Conservation (phyloP, 2,888 invertebrate species). For the Drepanosiphum platanoidis region DNA sequence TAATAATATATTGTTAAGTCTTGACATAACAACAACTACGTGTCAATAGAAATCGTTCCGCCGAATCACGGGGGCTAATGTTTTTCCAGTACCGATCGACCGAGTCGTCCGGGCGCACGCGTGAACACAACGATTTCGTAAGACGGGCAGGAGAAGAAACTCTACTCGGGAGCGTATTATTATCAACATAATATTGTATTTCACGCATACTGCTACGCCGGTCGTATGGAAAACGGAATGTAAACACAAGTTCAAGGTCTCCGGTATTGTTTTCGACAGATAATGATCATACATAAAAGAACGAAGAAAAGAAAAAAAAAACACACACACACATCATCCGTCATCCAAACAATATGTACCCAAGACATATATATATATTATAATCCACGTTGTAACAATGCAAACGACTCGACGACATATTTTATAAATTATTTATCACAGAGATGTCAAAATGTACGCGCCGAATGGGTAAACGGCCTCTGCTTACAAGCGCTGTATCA, state of each 20-base stretch:
- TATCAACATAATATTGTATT: constrained; percentile 21
- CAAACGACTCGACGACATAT: background rate
- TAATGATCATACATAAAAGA: constrained; percentile 8
- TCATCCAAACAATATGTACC: background rate
- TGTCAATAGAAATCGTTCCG: background rate
- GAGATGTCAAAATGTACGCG: constrained; percentile 16
- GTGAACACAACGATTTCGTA: constrained; percentile 10
- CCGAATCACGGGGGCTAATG: background rate
- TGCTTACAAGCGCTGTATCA: background rate
- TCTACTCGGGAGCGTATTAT: background rate
- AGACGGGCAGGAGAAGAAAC: background rate
- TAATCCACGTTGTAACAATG: too few species aligned
- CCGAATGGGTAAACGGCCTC: constrained; percentile 27
- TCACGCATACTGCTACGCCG: background rate
- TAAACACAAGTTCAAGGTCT: constrained; percentile 58
- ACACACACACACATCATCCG: too few species aligned
- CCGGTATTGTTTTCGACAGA: background rate
- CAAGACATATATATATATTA: background rate
- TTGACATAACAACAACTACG: too few species aligned
- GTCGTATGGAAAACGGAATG: constrained; percentile 29
- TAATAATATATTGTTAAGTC: background rate
- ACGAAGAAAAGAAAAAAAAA: too few species aligned
- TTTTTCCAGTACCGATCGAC: background rate
- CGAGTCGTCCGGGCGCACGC: background rate
- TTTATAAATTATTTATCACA: constrained; percentile 18